Evolutionary conservation across 2,888 invertebrate genomes (phyloP).

Genomic region (Melinaea marsaeus): DNA sequence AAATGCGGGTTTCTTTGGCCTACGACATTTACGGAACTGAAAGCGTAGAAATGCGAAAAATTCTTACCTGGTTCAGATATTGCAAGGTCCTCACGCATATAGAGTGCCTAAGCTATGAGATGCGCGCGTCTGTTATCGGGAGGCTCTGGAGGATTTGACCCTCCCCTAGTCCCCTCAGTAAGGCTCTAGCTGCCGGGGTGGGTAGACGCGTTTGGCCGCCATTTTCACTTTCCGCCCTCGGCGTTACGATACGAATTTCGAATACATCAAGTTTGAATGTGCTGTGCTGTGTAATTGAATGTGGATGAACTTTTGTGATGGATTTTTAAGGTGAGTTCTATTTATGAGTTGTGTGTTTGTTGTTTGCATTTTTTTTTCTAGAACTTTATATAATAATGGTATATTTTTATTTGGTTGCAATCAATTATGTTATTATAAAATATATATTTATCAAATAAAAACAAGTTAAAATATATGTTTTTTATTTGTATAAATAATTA

Average conservation of each 20-base stretch:
- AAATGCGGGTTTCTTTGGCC: slow-evolving; percentile 10
- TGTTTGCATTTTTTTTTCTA: neutral
- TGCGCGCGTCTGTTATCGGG: slow-evolving; percentile 66
- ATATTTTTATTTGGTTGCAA: neutral
- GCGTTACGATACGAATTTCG: slow-evolving; percentile 37
- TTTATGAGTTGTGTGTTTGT: slow-evolving; percentile 13
- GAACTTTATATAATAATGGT: neutral
- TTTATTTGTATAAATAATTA: too few species aligned
- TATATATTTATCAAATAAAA: neutral
- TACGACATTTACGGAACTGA: slow-evolving; percentile 31
- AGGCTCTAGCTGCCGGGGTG: slow-evolving; percentile 43
- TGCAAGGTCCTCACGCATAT: slow-evolving; percentile 51
- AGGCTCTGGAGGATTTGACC: slow-evolving; percentile 51
- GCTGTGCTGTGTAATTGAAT: slow-evolving; percentile 50
- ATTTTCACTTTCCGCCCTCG: slow-evolving; percentile 43
- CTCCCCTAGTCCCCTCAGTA: slow-evolving; percentile 75
- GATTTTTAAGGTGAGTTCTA: slow-evolving; percentile 44
- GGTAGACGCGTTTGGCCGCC: slow-evolving; percentile 53
- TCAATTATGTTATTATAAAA: slow-evolving; percentile 2
- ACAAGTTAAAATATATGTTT: too few species aligned
- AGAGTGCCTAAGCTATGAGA: slow-evolving; percentile 57
- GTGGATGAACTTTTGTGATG: slow-evolving; percentile 49
- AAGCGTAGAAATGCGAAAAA: slow-evolving; percentile 45
- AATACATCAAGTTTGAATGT: slow-evolving; percentile 33
- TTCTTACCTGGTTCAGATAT: slow-evolving; percentile 59